These are phyloP conservation scores for Pharmacophagus antenor DNA, from an alignment of 2,888 invertebrate species.

Conservation along the genomic window DNA sequence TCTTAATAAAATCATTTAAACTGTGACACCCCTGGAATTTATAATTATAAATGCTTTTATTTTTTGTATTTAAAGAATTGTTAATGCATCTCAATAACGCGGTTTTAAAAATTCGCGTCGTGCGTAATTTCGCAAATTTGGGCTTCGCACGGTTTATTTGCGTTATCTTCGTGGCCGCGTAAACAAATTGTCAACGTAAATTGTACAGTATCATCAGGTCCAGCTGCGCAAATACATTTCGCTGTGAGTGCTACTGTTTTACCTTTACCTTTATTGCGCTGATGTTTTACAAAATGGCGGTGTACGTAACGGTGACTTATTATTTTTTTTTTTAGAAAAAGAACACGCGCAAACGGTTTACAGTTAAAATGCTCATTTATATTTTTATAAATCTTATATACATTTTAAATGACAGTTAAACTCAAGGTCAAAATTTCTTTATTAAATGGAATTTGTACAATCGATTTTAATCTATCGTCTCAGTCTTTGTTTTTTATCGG, in stretches of 20 bases:
- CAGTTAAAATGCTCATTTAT: not conserved
- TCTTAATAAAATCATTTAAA: too few species aligned
- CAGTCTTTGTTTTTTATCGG: too few species aligned
- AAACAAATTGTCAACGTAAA: conserved; percentile 26
- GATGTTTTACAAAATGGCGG: not conserved
- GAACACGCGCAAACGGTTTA: not conserved
- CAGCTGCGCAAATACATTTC: conserved; percentile 21
- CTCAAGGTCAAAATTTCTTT: too few species aligned
- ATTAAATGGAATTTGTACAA: too few species aligned
- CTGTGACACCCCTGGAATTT: not conserved
- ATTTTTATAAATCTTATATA: too few species aligned
- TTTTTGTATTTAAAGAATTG: not conserved
- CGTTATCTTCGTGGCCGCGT: conserved; percentile 19
- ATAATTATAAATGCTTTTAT: not conserved
- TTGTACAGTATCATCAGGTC: conserved; percentile 21
- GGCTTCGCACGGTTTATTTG: conserved; percentile 3
- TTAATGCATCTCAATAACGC: not conserved
- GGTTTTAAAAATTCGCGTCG: not conserved
- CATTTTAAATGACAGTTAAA: too few species aligned
- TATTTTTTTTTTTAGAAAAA: not conserved
- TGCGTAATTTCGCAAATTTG: not conserved
- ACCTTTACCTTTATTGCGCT: conserved; percentile 1
- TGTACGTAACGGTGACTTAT: not conserved
- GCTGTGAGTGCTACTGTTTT: conserved; percentile 1
- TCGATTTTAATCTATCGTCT: too few species aligned